Conservation (phyloP, 2,797 vertebrate genomes). For the Monodelphis domestica region DNA sequence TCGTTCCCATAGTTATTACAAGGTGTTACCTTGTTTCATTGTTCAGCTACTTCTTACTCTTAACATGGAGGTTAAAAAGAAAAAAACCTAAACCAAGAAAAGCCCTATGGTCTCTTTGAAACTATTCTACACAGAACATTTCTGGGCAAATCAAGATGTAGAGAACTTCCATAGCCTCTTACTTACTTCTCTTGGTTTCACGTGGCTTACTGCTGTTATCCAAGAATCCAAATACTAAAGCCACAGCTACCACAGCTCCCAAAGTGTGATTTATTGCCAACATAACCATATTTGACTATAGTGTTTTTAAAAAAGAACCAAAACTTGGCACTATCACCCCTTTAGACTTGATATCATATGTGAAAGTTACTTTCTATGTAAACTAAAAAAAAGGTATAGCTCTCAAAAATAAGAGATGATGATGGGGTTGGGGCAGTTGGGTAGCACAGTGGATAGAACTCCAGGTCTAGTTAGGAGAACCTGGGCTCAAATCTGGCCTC, state of each 20-base stretch:
- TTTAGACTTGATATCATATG: slow-evolving; percentile 27
- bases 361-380: neutral
- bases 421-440: no score
- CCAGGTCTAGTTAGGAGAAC: no score
- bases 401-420: neutral
- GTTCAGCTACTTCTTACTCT: slow-evolving; percentile 36
- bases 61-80: neutral
- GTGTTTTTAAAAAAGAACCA: slow-evolving; percentile 7
- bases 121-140: slow-evolving; percentile 39
- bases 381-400: neutral
- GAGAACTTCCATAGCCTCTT: slow-evolving; percentile 54
- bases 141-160: slow-evolving; percentile 33
- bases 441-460: no score
- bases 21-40: slow-evolving; percentile 12
- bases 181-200: slow-evolving; percentile 39
- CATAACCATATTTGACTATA: slow-evolving; percentile 24
- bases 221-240: slow-evolving; percentile 33
- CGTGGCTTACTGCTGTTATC: slow-evolving; percentile 3
- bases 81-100: neutral
- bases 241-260: slow-evolving; percentile 30
- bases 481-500: no score
- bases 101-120: neutral
- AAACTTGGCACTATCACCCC: neutral
- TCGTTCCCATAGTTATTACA: neutral
- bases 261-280: slow-evolving; percentile 49